Evolutionary conservation across 2,113 vertebrate genomes (phyloP), one percentile per base, ranked within the genome.

Genomic region (Malaclemys terrapin): DNA sequence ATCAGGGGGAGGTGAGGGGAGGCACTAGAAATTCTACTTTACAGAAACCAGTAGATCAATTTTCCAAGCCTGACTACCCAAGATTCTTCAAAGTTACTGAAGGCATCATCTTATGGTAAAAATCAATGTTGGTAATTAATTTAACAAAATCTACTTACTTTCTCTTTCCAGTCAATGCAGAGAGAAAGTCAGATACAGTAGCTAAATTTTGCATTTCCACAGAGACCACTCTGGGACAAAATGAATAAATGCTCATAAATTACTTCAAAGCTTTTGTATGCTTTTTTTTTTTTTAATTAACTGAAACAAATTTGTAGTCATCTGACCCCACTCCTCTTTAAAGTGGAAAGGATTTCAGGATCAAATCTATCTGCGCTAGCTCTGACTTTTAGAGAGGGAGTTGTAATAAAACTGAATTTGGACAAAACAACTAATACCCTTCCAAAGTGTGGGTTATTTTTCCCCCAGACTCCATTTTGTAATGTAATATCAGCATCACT

Each of bases 211-310:
- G 93, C 86, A 79, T 90, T 89, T 97, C 97, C 85, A 13, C 49
- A 10, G 96, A 96, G 98, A 96, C 88, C 92, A 76, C 82, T 82
- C 96, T 2, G 78, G 91, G 95, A 97, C 95, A 91, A 96, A 97
- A 96, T 38, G 93, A 94, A 92, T 92, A 97, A 97, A 96, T 0
- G 76, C 79, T 87, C 85, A 86, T 85, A 94, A 97, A 98, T 97
- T 82, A 95, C 97, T 94, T 96, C 97, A 94, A 95, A 97, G 95
- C 91, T 89, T 91, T 35, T 50, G 85, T 72, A 0, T 1, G 17
- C 72, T 82, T 89, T 35, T 75, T 90, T 62, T 49, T 65, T 98
- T 95, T 97, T 97, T 97, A 96, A 98, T 98, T 97, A 98, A 97
- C 96, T 95, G 95, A 45, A 96, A 96, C 94, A 50, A 91, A 97